Evolutionary conservation across 2,888 invertebrate species (phyloP), one percentile per base, ranked within the genome.

Genomic region (Cataglyphis albicans): DNA sequence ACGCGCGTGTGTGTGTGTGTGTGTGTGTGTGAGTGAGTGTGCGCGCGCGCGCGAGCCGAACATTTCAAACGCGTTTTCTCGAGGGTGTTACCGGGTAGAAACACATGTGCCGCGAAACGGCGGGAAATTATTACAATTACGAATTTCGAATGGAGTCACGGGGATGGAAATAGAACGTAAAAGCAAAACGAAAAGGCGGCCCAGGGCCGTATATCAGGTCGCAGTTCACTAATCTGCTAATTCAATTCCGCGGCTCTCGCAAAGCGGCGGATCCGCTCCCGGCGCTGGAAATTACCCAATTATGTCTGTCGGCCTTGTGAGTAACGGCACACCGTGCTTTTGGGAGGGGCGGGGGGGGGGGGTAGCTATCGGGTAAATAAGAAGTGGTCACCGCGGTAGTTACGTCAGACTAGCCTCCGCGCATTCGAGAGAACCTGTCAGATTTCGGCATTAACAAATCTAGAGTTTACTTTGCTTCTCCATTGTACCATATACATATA

Each of bases 61-160:
- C 78, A 63, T 38, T 25, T 78, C 59, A 55, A 61, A 48, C 52
- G 57, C 9, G n/a, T 41, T 44, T 44, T 25, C 81, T 59, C 87
- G 32, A 9, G 83, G 57, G 74, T 59, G 64, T 81, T 59, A 61
- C 67, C n/a, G 32, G 18, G 72, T 44, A 21, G 25, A 55, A 55
- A 63, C 61, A 81, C 80, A 64, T 29, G 63, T 59, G 35, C 32
- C 29, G 3, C 29, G 29, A 25, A 29, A 25, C 55, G 29, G 44
- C 73, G 78, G 38, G 61, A 48, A 85, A 87, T 88, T 85, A 88
- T 85, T 80, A 82, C 85, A 74, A 87, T 87, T 85, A 85, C 82
- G 83, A 78, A 55, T 44, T 29, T 29, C 29, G 29, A 29, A 29
- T 29, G 59, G 72, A 63, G 81, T 65, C 81, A 44, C 18, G 35